A percentile compares a stretch with the other conserved stretches of the same genome.
Evolutionary conservation across 2,113 vertebrate species (phyloP).

Genomic region (human (Homo sapiens)): DNA sequence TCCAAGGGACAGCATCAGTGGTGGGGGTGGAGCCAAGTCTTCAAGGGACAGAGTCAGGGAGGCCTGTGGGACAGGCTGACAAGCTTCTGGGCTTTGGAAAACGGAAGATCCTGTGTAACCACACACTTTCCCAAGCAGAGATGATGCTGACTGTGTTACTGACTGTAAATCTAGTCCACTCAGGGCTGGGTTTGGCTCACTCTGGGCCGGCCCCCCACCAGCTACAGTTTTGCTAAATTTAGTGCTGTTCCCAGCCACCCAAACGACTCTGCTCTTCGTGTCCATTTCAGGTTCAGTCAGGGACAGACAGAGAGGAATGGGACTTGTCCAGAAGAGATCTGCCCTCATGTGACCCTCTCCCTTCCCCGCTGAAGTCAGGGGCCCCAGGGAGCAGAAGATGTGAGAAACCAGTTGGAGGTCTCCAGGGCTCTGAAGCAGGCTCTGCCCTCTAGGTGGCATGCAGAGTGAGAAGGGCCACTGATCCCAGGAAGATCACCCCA

Average conservation of each 20-base stretch:
- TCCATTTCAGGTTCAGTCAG: constrained; percentile 76
- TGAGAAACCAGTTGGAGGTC: constrained; percentile 21
- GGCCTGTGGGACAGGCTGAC: neutral
- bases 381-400: neutral
- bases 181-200: constrained; percentile 34
- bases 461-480: neutral
- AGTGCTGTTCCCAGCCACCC: constrained; percentile 72
- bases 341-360: constrained; percentile 68
- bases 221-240: constrained; percentile 79
- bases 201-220: constrained; percentile 49
- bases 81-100: neutral
- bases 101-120: neutral
- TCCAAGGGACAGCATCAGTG: neutral
- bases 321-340: constrained; percentile 56
- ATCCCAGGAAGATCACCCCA: neutral
- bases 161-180: constrained; percentile 60
- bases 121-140: constrained; percentile 15
- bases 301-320: constrained; percentile 64
- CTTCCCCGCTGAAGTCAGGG: constrained; percentile 24
- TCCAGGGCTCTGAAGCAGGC: neutral
- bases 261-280: constrained; percentile 68
- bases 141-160: neutral
- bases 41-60: neutral
- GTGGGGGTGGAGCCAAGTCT: neutral
- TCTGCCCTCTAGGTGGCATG: neutral